Evolutionary conservation across 2,888 invertebrate species (phyloP), one percentile per base, ranked within the genome.

Genomic region (Sclerodermus sp.): DNA sequence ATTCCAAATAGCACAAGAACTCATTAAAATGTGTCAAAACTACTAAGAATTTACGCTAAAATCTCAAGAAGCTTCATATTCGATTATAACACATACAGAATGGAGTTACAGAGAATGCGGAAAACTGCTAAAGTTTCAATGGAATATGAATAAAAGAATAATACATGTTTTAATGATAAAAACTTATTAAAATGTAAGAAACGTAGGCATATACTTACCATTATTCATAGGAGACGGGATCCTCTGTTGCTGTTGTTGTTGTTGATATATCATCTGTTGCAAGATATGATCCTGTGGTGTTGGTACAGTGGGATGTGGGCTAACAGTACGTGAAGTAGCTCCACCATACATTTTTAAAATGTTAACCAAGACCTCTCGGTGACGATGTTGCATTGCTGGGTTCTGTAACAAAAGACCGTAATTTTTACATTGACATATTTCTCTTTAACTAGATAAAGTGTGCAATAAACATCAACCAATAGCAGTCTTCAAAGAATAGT

Each of bases 311-410:
- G 81, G 67, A 77, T 82, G 78, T 15, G 77, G 77, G 61, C 76
- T 77, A 30, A 69, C 65, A 6, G 74, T 70, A 31, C 77, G 74
- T 2, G 77, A 70, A 8, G 75, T 71, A 16, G 79, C 74, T 16
- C 69, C 70, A 13, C 76, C 76, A 46, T 82, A 82, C 66, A 82
- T 74, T 66, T 84, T 86, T 51, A 90, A 78, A 49, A 89, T 87
- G 55, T 86, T 85, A 55, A 85, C 81, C 58, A 90, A 80, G 66
- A 89, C 82, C 64, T 90, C 90, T 34, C 88, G 84, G 68, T 90
- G 88, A 12, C 88, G 84, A 64, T 85, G 86, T 71, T 88, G 88
- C 78, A 88, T 82, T 12, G 86, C 87, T 1, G 88, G 87, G 79
- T 90, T 90, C 68, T 81, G 67, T 42, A 16, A 43, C n/a, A 9